Percentiles rank a stretch among this genome's conserved stretches.
Conservation (phyloP, 2,797 vertebrate species). For the Typhlichthys subterraneus region DNA sequence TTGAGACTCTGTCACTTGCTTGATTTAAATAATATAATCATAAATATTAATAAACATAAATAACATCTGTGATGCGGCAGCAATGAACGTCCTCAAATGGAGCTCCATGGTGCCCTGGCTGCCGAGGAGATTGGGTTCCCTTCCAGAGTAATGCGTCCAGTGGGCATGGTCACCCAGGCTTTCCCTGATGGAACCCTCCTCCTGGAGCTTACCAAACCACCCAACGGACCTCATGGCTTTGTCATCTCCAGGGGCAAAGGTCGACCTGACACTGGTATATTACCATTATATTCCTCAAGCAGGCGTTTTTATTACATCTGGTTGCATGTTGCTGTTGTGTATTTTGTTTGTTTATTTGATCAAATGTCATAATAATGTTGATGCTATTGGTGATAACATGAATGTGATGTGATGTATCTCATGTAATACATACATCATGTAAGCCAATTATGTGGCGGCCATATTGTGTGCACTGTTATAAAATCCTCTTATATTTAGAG, state of each 20-base stretch:
- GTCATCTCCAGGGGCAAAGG: constrained; percentile 88
- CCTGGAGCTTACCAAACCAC: constrained; percentile 85
- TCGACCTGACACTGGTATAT: constrained; percentile 86
- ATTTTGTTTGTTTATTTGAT: too few relatives aligned
- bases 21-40: too few relatives aligned
- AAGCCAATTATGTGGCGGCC: constrained; percentile 19
- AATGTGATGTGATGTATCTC: too few relatives aligned
- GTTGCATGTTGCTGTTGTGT: too few relatives aligned
- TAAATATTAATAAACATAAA: background rate
- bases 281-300: background rate
- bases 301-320: too few relatives aligned
- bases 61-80: constrained; percentile 35
- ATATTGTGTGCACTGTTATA: constrained; percentile 9
- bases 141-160: constrained; percentile 73
- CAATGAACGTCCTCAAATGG: constrained; percentile 66
- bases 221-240: constrained; percentile 87
- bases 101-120: constrained; percentile 76
- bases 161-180: constrained; percentile 84
- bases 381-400: too few relatives aligned
- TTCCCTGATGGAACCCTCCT: constrained; percentile 89
- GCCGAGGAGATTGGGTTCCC: constrained; percentile 81
- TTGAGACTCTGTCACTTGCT: too few relatives aligned
- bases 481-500: constrained; percentile 9
- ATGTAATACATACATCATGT: background rate
- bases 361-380: too few relatives aligned